Percentiles rank a stretch among this genome's conserved stretches.
Evolutionary conservation across 2,888 invertebrate species (phyloP).

Genomic region (Mycalesis mineus): DNA sequence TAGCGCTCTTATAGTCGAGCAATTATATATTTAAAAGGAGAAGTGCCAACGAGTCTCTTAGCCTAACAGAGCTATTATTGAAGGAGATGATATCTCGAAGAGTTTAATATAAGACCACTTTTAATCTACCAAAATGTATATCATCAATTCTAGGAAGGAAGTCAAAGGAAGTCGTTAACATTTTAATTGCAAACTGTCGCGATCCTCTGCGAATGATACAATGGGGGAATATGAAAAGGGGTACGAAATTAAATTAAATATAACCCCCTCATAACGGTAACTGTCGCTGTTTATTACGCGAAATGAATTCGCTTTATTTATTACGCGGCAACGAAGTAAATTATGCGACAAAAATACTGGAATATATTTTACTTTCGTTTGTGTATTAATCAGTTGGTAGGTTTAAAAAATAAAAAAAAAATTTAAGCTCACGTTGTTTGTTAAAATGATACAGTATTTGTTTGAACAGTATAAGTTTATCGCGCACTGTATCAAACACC

Average conservation of each 20-base stretch:
- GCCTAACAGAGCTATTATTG: too few relatives aligned
- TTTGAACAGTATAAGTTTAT: too few relatives aligned
- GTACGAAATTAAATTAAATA: conserved; percentile 2
- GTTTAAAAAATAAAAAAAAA: too few relatives aligned
- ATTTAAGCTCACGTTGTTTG: too few relatives aligned
- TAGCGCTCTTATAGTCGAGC: too few relatives aligned
- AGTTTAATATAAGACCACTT: not conserved
- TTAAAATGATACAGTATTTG: too few relatives aligned
- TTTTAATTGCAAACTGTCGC: not conserved
- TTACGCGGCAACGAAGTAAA: not conserved
- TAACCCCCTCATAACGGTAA: not conserved
- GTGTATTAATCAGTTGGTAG: too few relatives aligned
- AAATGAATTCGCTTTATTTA: not conserved
- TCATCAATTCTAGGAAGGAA: not conserved
- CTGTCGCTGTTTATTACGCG: conserved; percentile 1
- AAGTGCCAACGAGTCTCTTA: too few relatives aligned
- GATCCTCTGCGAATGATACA: not conserved
- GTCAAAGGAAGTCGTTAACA: not conserved
- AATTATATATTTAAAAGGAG: too few relatives aligned
- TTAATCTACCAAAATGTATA: not conserved
- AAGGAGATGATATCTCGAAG: too few relatives aligned
- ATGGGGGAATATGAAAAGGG: not conserved
- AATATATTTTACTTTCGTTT: not conserved
- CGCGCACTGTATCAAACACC: too few relatives aligned
- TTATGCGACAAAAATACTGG: not conserved